phyloP scores from a whole-genome alignment of 1,140 invertebrate species.

The Oncopodura yosiiana region DNA sequence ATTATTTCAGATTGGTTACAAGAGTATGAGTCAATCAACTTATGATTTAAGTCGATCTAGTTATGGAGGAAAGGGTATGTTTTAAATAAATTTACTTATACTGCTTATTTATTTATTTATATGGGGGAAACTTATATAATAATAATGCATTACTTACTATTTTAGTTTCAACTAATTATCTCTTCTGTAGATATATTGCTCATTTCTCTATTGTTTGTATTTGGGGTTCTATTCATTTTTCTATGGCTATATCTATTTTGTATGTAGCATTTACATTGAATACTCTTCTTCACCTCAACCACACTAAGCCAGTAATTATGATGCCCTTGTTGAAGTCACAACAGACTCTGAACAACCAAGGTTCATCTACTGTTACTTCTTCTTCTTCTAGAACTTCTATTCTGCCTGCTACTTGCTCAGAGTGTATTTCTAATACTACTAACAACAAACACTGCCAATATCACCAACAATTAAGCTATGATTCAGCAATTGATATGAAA shows the following conservation, averaged over 20 bases:
- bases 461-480: constrained; percentile 8
- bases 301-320: constrained; percentile 23
- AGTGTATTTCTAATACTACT: neutral
- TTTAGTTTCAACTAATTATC: too few relatives aligned
- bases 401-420: neutral
- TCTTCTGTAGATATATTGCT: too few relatives aligned
- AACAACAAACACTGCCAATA: constrained; percentile 1
- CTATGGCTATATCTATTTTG: too few relatives aligned
- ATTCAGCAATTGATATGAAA: constrained; percentile 1
- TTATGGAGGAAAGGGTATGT: constrained; percentile 25
- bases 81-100: constrained; percentile 1
- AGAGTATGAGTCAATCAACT: constrained; percentile 35
- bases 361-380: constrained; percentile 6
- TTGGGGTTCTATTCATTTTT: too few relatives aligned
- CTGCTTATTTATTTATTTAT: constrained; percentile 9
- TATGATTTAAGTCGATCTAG: constrained; percentile 27
- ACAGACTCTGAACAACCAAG: constrained; percentile 6
- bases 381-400: neutral
- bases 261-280: constrained; percentile 27
- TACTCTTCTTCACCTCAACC: constrained; percentile 25
- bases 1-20: constrained; percentile 37
- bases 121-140: too few relatives aligned
- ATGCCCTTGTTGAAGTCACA: constrained; percentile 1
- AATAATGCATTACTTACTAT: too few relatives aligned
- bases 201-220: too few relatives aligned